Evolutionary conservation across 2,113 vertebrate species (phyloP), one percentile per base, ranked within the genome.

Genomic region (Globicephala melas): DNA sequence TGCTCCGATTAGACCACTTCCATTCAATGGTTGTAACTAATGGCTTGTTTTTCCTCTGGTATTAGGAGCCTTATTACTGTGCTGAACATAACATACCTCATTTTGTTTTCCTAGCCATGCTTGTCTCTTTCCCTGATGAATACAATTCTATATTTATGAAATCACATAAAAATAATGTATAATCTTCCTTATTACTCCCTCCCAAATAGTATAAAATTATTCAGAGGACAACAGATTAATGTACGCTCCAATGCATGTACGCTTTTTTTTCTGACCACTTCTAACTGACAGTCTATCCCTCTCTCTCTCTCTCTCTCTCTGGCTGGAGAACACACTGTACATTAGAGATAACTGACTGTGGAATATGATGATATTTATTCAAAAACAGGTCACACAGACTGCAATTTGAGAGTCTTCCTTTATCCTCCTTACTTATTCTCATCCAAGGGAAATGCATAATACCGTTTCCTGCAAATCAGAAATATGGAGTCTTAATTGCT

Each of bases 281-380:
- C 96, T 97, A 97, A 97, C 94, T 96, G 98, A 98, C 98, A 98
- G 97, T 96, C 97, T 98, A 98, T 79, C 50, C 58, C 71, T 26
- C 13, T 1, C 38, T 17, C 47, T 47, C 10, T 47, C 96, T 94
- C 98, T 90, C 98, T 93, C 67, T 91, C 98, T 98, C 98, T 98
- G 98, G 98, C 98, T 97, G 95, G 94, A 98, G 98, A 98, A 99
- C 99, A 98, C 98, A 98, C 93, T 98, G 99, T 99, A 98, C 99
- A 98, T 98, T 97, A 97, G 98, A 98, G 98, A 99, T 99, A 99
- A 99, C 96, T 99, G 98, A 98, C 98, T 98, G 97, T 97, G 98
- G 98, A 98, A 98, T 98, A 98, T 97, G 98, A 98, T 90, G 98
- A 95, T 98, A 98, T 98, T 99, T 98, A 98, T 98, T 98, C 97